phyloP scores from a whole-genome alignment of 2,113 vertebrate species.

The Recurvirostra avosetta region DNA sequence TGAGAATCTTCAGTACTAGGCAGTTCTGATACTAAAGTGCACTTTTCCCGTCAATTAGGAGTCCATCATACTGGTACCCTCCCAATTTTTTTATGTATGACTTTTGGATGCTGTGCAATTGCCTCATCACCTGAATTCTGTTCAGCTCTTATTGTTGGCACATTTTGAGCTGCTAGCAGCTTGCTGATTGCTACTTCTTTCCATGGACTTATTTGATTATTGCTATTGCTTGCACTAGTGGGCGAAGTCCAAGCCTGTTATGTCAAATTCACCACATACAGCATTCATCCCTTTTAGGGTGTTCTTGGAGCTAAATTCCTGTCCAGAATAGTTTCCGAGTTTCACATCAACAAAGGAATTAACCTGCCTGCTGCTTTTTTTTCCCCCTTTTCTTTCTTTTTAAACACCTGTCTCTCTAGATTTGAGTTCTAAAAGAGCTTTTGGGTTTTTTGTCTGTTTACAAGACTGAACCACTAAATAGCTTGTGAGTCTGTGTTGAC shows the following conservation, averaged over 20 bases:
- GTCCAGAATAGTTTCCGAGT: background rate
- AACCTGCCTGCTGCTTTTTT: background rate
- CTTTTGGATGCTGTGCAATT: background rate
- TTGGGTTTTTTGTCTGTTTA: background rate
- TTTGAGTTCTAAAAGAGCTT: background rate
- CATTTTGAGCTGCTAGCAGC: background rate
- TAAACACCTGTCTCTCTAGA: background rate
- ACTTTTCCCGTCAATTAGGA: background rate
- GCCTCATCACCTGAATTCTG: background rate
- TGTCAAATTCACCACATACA: background rate
- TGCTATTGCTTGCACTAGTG: background rate
- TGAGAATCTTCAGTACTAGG: background rate
- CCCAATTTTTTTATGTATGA: rapidly evolving
- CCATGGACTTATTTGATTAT: background rate
- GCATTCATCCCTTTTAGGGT: background rate
- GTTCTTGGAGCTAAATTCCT: background rate
- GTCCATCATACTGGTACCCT: background rate
- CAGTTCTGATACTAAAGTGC: background rate
- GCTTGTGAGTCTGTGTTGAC: background rate
- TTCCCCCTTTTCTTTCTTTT: background rate
- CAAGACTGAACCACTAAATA: background rate
- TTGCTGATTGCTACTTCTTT: background rate
- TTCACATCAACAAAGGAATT: background rate
- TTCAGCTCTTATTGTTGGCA: background rate
- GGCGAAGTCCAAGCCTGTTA: background rate